Conservation (phyloP, 1,140 invertebrate species). For the Chrysomallon squamiferum region DNA sequence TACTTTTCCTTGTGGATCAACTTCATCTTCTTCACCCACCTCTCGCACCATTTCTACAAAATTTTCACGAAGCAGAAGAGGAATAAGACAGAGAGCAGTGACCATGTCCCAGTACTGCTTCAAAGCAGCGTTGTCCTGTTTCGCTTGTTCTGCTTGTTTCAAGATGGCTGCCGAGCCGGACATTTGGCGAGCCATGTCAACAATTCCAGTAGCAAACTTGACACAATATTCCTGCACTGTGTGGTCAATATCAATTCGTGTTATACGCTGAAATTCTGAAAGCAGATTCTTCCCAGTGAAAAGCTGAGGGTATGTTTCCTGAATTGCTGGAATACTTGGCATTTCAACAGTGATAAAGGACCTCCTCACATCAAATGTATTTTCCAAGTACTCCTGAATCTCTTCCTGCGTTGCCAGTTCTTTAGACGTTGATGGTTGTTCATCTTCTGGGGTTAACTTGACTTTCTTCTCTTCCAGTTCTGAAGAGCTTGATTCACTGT, state of each 20-base stretch:
- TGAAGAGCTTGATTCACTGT: conserved; percentile 11
- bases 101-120: conserved; percentile 61
- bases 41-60: conserved; percentile 56
- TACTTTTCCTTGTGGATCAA: conserved; percentile 53
- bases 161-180: conserved; percentile 43
- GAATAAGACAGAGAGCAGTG: conserved; percentile 52
- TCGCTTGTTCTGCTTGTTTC: conserved; percentile 44
- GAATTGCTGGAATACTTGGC: conserved; percentile 47
- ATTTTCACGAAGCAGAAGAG: conserved; percentile 51
- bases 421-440: conserved; percentile 15
- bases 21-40: conserved; percentile 51
- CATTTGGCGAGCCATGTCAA: conserved; percentile 40
- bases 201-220: conserved; percentile 46
- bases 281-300: conserved; percentile 52
- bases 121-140: conserved; percentile 50
- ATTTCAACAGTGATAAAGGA: conserved; percentile 54
- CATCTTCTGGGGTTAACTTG: conserved; percentile 19
- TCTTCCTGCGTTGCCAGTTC: conserved; percentile 42
- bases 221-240: conserved; percentile 57
- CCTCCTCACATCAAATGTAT: conserved; percentile 52
- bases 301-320: conserved; percentile 50
- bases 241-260: conserved; percentile 54
- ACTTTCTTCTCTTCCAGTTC: conserved; percentile 34
- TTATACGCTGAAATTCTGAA: conserved; percentile 53
- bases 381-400: conserved; percentile 50